Evolutionary conservation across 1,140 invertebrate genomes (phyloP).

Genomic region (Drosophila pseudoobscura): DNA sequence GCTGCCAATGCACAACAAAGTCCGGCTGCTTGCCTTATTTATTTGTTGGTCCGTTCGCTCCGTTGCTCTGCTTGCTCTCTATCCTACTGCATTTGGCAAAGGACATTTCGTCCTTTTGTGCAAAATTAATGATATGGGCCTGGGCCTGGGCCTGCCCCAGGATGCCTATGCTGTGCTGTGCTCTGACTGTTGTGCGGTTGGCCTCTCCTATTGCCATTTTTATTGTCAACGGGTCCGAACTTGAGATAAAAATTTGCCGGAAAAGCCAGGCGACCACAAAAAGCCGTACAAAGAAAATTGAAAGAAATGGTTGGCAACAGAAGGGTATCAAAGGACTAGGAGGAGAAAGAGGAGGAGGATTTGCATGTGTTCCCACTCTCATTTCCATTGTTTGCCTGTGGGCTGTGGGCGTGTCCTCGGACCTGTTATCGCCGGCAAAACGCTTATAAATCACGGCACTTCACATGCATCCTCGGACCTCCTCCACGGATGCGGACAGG

Average conservation of each 20-base stretch:
- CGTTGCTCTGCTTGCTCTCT: constrained; percentile 20
- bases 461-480: constrained; percentile 49
- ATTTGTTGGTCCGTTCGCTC: constrained; percentile 55
- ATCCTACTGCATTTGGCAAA: constrained; percentile 66
- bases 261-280: constrained; percentile 50
- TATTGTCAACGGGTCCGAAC: constrained; percentile 67
- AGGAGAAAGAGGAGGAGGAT: constrained; percentile 29
- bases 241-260: constrained; percentile 61
- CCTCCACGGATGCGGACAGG: not conserved
- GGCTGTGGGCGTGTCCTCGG: constrained; percentile 40
- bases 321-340: not conserved
- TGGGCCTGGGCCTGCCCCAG: constrained; percentile 4
- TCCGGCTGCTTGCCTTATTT: constrained; percentile 65
- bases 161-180: constrained; percentile 1
- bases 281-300: constrained; percentile 72
- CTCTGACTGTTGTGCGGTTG: constrained; percentile 33
- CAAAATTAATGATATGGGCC: constrained; percentile 74
- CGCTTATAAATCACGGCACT: constrained; percentile 77
- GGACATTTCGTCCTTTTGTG: constrained; percentile 61
- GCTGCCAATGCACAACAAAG: constrained; percentile 73
- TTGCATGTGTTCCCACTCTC: constrained; percentile 61
- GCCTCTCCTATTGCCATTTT: constrained; percentile 69
- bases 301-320: constrained; percentile 41
- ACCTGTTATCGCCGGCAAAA: constrained; percentile 70
- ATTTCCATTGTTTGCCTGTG: constrained; percentile 46